Base-by-base conservation (phyloP, 2,888 invertebrate genomes). In the Agonopterix heracliana region DNA sequence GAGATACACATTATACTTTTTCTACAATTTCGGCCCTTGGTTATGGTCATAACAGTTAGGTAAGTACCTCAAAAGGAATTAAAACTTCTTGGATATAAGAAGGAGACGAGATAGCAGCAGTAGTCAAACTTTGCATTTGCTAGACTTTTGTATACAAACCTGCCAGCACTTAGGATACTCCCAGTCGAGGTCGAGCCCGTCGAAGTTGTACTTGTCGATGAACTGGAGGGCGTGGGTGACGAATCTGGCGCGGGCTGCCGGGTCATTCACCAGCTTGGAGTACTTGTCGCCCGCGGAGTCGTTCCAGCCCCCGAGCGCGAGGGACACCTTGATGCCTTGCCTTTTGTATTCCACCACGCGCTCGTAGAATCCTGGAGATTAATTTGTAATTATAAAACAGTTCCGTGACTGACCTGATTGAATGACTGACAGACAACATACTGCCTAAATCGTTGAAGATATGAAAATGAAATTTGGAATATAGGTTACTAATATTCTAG, bases 241-340 rank as follows among this genome's bases (percentile, higher is more conserved):
- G 66, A 97, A 97, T 55, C 92, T 91, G 0, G 89, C 88, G 46
- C 96, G 90, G 0, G 95, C 92, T 1, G 90, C 74, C 0, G 95
- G 92, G 69, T 90, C 93, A 64, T 96, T 94, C 1, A 96, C 96
- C 14, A 97, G 76, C 52, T 93, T 91, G 17, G 96, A 96, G 78
- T 97, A 97, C 70, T 97, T 97, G 71, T 96, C 96, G 0, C 96
- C 96, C 36, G 92, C 93, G 0, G 96, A 97, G 76, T 98, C 96
- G 70, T 96, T 97, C 97, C 98, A 98, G 2, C 98, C 98, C n/a
- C 98, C 98, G 17, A 98, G 88, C 1, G 96, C 97, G 9, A 98
- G 81, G 0, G 95, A 92, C 0, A 97, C 95, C 74, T 97, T 98
- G 38, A 96, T 89, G 0, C 95, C 95, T 61, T 93, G 92, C 47